These are phyloP conservation scores for Menidia menidia DNA, from an alignment of 2,797 vertebrate species.

Conservation along the genomic window DNA sequence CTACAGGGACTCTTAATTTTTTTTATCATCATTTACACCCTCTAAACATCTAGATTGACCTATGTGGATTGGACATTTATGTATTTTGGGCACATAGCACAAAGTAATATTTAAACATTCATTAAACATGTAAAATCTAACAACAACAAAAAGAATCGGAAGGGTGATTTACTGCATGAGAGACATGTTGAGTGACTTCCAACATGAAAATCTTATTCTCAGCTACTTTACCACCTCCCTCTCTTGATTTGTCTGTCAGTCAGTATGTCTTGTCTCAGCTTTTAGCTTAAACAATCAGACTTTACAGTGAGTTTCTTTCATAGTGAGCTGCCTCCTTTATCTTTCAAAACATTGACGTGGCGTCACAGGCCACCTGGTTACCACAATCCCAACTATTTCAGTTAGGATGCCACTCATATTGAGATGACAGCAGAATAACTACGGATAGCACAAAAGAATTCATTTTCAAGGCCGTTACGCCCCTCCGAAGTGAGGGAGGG, in stretches of 20 bases:
- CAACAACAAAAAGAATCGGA: too few relatives aligned
- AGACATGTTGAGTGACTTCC: slow-evolving; percentile 12
- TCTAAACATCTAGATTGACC: too few relatives aligned
- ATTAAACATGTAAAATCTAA: too few relatives aligned
- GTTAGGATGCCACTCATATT: slow-evolving; percentile 49
- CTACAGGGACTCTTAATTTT: too few relatives aligned
- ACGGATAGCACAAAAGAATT: slow-evolving; percentile 42
- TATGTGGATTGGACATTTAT: too few relatives aligned
- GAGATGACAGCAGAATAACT: slow-evolving; percentile 50
- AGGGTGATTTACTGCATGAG: slow-evolving; percentile 1
- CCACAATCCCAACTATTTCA: slow-evolving; percentile 72
- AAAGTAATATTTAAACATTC: too few relatives aligned
- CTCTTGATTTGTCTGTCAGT: slow-evolving; percentile 23
- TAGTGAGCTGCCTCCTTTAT: slow-evolving; percentile 29
- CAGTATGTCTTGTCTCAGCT: slow-evolving; percentile 47
- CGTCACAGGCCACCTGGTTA: slow-evolving; percentile 68
- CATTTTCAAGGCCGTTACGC: slow-evolving; percentile 42
- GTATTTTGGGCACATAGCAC: too few relatives aligned
- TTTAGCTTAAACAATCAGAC: slow-evolving; percentile 42
- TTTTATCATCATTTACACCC: too few relatives aligned
- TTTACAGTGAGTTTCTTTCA: slow-evolving; percentile 19
- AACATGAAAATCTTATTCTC: slow-evolving; percentile 14
- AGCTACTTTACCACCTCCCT: background rate
- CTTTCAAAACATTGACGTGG: slow-evolving; percentile 43
- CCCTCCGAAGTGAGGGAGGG: slow-evolving; percentile 23